Evolutionary conservation across 2,888 invertebrate species (phyloP), one percentile per base, ranked within the genome.

Genomic region (Caenorhabditis sp.): DNA sequence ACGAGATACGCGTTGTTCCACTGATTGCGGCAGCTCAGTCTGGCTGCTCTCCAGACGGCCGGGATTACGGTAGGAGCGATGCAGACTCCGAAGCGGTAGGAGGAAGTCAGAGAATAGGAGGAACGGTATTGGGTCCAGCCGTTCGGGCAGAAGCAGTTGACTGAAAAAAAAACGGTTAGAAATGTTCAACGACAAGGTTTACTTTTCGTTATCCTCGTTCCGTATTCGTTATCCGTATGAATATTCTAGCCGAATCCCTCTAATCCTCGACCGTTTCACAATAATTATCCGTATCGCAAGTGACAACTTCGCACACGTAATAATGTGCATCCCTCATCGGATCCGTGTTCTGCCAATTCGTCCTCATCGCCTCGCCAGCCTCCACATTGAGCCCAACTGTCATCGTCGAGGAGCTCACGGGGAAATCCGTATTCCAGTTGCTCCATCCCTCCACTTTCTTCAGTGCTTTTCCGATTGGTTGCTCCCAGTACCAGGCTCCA

Each of bases 41-140:
- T 50, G 26, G 77, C 77, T n/a, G 77, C 52, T 17, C 32, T 72
- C 77, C 77, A 77, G 3, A 48, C 22, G 13, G 71, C 59, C 15
- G 37, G 43, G 6, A 71, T 7, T 1, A 24, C 30, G n/a, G 37
- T 58, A 20, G 45, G 7, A 5, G 13, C 17, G 6, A 59, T n/a
- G 22, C 58, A 59, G 1, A 30, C 46, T 15, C 58, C 46, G 58
- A 46, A 59, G 15, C 45, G 35, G 13, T 37, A 61, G 3, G 61
- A 61, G 32, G 35, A 26, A 13, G 24, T 15, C 26, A 48, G 27
- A 15, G 48, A 48, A 20, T 39, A 22, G 11, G 48, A 35, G 7
- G 24, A 30, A 8, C 61, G 46, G 5, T 39, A 24, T 39, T 61
- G 61, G 7, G 35, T 39, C 61, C 61, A 61, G 17, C 35, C 32